These are phyloP conservation scores for Stenopsyche tienmushanensis DNA, from an alignment of 1,140 invertebrate genomes.

Conservation along the genomic window DNA sequence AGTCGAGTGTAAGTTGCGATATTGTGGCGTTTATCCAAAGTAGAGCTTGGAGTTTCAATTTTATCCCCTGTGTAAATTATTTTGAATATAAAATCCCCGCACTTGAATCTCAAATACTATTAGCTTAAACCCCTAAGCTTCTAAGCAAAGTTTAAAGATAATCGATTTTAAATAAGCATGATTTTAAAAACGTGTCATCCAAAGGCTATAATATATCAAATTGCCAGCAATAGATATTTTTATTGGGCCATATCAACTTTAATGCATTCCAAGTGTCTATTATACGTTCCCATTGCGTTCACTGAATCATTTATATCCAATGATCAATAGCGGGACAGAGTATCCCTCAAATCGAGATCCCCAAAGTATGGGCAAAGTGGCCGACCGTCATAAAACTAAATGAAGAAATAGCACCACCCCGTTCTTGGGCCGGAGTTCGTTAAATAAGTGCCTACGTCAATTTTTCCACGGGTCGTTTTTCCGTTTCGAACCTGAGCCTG, in stretches of 20 bases:
- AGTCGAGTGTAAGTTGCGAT: no score
- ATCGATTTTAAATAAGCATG: no score
- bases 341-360: constrained; percentile 30
- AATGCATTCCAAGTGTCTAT: background rate
- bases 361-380: constrained; percentile 2
- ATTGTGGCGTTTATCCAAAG: no score
- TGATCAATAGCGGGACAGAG: background rate
- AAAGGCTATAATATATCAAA: no score
- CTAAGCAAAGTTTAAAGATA: no score
- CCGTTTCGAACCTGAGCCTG: background rate
- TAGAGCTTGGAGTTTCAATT: no score
- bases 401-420: constrained; percentile 40
- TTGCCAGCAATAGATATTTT: no score
- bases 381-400: constrained; percentile 41
- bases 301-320: constrained; percentile 21
- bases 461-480: constrained; percentile 32
- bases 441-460: constrained; percentile 42
- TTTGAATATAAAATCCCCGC: no score
- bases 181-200: no score
- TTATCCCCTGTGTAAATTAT: no score
- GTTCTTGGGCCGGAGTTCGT: constrained; percentile 11
- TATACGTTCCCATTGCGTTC: background rate
- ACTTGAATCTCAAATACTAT: no score
- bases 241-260: background rate
- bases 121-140: no score